Percentiles rank a stretch among this genome's conserved stretches.
phyloP scores from a whole-genome alignment of 2,113 vertebrate genomes.

The Chaetorhynchus papuensis region DNA sequence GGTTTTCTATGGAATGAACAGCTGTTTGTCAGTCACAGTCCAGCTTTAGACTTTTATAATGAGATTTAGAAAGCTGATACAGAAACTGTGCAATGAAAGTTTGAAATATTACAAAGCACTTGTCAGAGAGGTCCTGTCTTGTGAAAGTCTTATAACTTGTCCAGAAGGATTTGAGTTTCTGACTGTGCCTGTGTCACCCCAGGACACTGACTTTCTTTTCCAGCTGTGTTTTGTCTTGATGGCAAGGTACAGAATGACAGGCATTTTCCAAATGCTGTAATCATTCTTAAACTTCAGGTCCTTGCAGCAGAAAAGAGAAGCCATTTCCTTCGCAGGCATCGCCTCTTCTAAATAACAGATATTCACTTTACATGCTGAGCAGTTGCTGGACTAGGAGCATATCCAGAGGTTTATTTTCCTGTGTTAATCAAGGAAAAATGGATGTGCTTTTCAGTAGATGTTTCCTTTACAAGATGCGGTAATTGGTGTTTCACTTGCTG shows the following conservation, averaged over 20 bases:
- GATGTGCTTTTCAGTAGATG: conserved; percentile 14
- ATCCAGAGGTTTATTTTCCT: conserved; percentile 35
- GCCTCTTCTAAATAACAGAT: background rate
- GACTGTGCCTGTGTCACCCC: too few relatives aligned
- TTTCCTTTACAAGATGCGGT: conserved; percentile 5
- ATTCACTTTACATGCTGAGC: background rate
- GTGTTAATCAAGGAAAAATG: conserved; percentile 30
- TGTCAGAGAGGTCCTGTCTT: background rate
- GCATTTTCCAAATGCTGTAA: background rate
- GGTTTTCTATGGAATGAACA: background rate
- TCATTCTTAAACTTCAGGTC: background rate
- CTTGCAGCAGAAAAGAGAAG: background rate
- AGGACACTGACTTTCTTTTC: background rate
- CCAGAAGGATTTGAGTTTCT: background rate
- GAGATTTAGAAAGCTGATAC: background rate
- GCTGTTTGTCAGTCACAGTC: background rate
- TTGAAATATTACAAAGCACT: background rate
- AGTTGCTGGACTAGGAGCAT: background rate
- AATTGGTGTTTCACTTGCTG: conserved; percentile 52
- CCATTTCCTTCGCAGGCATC: background rate
- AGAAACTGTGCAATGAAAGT: background rate
- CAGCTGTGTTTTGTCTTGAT: background rate
- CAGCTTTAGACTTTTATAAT: background rate
- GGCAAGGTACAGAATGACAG: background rate
- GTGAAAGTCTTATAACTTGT: background rate